Percentiles rank a stretch among this genome's conserved stretches.
These are phyloP conservation scores for Gnathonemus longibarbis DNA, from an alignment of 2,113 vertebrate species.

Conservation along the genomic window DNA sequence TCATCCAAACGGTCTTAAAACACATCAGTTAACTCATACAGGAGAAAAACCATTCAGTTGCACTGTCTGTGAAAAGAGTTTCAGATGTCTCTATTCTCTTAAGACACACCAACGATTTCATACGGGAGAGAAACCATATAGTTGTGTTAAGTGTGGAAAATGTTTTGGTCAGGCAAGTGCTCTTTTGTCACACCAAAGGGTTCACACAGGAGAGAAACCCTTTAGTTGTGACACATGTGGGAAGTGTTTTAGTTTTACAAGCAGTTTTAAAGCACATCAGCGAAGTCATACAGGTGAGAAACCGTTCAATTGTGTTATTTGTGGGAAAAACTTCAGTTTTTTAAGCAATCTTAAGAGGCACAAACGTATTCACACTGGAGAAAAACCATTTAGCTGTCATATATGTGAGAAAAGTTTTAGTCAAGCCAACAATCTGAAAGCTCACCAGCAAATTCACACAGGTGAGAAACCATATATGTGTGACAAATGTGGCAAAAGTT, in stretches of 20 bases:
- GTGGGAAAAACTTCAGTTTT: slow-evolving; percentile 42
- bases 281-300: slow-evolving; percentile 23
- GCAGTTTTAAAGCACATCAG: slow-evolving; percentile 26
- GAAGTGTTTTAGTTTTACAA: slow-evolving; percentile 21
- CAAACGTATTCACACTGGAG: slow-evolving; percentile 24
- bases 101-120: slow-evolving; percentile 47
- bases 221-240: slow-evolving; percentile 23
- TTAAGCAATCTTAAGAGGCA: slow-evolving; percentile 26
- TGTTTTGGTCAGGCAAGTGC: slow-evolving; percentile 24
- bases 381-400: slow-evolving; percentile 23
- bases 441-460: slow-evolving; percentile 26
- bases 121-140: slow-evolving; percentile 53
- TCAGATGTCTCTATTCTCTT: slow-evolving; percentile 46
- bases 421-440: slow-evolving; percentile 22
- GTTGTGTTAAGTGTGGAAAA: slow-evolving; percentile 55
- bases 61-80: slow-evolving; percentile 44
- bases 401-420: slow-evolving; percentile 26
- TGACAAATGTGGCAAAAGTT: slow-evolving; percentile 44
- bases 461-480: slow-evolving; percentile 24
- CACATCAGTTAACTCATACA: slow-evolving; percentile 48
- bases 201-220: slow-evolving; percentile 28
- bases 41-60: slow-evolving; percentile 43
- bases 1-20: slow-evolving; percentile 33
- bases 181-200: slow-evolving; percentile 18
- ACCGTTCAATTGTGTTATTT: slow-evolving; percentile 30